These are phyloP conservation scores for Oreochromis spilurus DNA, from an alignment of 2,113 vertebrate genomes.

Conservation along the genomic window DNA sequence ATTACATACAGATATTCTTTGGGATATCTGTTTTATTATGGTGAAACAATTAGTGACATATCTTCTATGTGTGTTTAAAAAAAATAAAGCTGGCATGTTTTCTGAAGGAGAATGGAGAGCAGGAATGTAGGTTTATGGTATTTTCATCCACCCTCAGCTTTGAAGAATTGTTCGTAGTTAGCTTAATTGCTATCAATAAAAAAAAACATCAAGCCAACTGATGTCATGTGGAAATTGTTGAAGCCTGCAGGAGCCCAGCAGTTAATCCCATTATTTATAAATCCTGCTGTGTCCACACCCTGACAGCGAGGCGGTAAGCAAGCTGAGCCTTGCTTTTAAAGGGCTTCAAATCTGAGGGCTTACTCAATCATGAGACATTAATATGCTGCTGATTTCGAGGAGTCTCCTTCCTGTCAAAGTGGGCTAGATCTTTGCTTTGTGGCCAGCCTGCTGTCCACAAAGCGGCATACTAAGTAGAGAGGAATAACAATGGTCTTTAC, in stretches of 20 bases:
- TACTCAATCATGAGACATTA: constrained; percentile 14
- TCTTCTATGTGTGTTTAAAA: neutral
- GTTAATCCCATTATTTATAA: constrained; percentile 11
- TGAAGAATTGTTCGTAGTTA: constrained; percentile 4
- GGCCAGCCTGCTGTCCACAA: constrained; percentile 1
- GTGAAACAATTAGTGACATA: neutral
- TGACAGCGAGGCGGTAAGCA: neutral
- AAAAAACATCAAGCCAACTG: neutral
- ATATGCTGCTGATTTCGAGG: neutral
- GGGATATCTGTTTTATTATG: neutral
- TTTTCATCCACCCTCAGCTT: neutral
- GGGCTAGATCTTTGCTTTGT: constrained; percentile 8
- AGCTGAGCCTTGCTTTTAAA: neutral
- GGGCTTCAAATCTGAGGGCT: neutral
- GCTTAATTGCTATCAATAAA: constrained; percentile 1
- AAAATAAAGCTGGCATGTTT: neutral
- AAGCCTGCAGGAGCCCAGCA: neutral
- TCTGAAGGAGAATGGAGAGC: neutral
- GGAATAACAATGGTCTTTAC: constrained; percentile 44
- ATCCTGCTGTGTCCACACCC: neutral
- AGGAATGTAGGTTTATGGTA: neutral
- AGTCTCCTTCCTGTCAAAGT: neutral
- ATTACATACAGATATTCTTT: neutral
- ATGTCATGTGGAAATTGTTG: neutral
- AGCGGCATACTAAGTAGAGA: constrained; percentile 28